Percentiles rank a stretch among this genome's conserved stretches.
phyloP scores from a whole-genome alignment of 2,888 invertebrate genomes.

The Conomelus anceps region DNA sequence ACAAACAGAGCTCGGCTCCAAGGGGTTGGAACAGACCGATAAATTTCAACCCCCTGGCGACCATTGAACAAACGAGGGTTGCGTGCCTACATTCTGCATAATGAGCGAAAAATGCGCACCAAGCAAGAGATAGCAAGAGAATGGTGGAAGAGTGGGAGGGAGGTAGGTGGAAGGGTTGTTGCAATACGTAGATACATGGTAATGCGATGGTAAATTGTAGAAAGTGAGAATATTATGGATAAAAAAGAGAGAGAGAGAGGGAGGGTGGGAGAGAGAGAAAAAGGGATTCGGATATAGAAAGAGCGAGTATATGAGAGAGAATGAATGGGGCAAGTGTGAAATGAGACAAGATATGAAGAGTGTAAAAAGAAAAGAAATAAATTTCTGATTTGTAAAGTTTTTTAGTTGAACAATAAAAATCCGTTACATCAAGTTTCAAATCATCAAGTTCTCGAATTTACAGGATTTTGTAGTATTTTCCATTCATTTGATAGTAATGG shows the following conservation, averaged over 20 bases:
- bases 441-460: no score
- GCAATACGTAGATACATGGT: background rate
- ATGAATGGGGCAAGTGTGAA: no score
- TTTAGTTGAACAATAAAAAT: no score
- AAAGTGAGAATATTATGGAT: background rate
- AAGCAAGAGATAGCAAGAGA: background rate
- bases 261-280: background rate
- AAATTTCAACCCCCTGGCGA: background rate
- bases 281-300: background rate
- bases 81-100: background rate
- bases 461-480: no score
- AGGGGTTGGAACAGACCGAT: background rate
- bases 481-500: no score
- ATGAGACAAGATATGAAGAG: no score
- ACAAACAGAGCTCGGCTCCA: background rate
- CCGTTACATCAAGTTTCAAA: no score
- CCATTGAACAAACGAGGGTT: background rate
- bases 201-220: background rate
- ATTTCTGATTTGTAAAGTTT: no score
- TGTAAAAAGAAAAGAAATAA: no score
- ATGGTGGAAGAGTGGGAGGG: no score
- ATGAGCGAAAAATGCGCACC: background rate
- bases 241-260: background rate
- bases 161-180: background rate
- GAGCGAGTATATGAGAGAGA: no score